Base-by-base conservation (phyloP, 2,888 invertebrate genomes). In the Aleiodes leptofemur region DNA sequence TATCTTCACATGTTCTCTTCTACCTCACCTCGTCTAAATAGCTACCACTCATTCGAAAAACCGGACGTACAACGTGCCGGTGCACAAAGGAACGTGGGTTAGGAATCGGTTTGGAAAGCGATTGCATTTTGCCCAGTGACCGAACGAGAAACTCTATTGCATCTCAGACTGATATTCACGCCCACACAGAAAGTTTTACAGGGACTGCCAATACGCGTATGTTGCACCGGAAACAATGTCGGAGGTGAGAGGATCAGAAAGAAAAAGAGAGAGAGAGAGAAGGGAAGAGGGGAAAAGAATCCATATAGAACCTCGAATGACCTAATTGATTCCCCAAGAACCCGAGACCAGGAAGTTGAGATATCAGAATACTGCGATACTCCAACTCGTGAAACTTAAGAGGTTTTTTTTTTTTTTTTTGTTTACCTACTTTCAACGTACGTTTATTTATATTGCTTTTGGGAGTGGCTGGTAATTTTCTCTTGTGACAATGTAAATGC, bases 41-140 rank as follows among this genome's bases (percentile, higher is more conserved):
- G 57, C 50, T 51, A 51, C 72, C 72, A 69, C 69, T 69, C 69
- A 69, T 76, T 72, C 69, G 71, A 72, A 51, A 79, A 81, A 79
- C 79, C 73, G 78, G 79, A 80, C 77, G 79, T 72, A 74, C 78
- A 79, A 78, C 78, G 76, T 55, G 74, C 57, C 69, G 69, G 38
- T 38, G 79, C 79, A 80, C 82, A 82, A 84, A 83, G 82, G 79
- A 77, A 80, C 84, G 84, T 82, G 80, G 83, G 83, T 76, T 80
- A 76, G 78, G 77, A 38, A 38, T 38, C 38, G 71, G 55, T 48
- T 68, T 38, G 34, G 57, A 69, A 57, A 68, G 74, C 69, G 34
- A 61, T 23, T 51, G 69, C 59, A 61, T 74, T 74, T 74, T 38
- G 73, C 73, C 34, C 34, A 34, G 34, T 34, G 61, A 61, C 38